A percentile compares a stretch with the other conserved stretches of the same genome.
Evolutionary conservation across 2,113 vertebrate species (phyloP).

Genomic region (Copsychus sechellarum): DNA sequence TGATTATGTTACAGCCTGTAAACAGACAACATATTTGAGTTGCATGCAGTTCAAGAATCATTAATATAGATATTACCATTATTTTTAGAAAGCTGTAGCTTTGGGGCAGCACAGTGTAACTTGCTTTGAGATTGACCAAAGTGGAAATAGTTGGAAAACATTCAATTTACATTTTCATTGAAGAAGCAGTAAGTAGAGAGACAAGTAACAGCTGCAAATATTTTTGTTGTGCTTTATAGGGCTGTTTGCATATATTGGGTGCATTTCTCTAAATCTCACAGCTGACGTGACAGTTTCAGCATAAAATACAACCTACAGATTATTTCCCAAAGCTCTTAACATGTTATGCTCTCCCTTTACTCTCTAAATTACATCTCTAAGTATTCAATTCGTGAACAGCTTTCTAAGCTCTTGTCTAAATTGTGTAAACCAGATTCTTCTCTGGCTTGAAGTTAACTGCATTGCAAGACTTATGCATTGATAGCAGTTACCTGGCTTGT

Average conservation of each 20-base stretch:
- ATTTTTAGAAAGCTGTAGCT: constrained; percentile 56
- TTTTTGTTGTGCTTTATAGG: not conserved
- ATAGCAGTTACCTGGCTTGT: not conserved
- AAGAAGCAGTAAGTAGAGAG: not conserved
- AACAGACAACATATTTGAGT: constrained; percentile 28
- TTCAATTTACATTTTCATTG: constrained; percentile 18
- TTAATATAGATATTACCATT: constrained; percentile 17
- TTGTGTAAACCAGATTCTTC: not conserved
- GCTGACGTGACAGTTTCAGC: not conserved
- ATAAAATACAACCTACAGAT: not conserved
- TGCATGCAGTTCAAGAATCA: constrained; percentile 46
- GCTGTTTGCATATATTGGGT: not conserved
- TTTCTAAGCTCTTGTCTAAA: not conserved
- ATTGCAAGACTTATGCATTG: not conserved
- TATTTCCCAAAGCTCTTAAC: not conserved
- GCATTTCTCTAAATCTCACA: not conserved
- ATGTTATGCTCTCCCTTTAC: not conserved
- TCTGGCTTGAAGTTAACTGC: not conserved
- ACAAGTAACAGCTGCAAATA: constrained; percentile 12
- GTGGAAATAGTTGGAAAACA: constrained; percentile 31
- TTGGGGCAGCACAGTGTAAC: not conserved
- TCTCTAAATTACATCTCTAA: not conserved
- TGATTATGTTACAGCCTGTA: constrained; percentile 59
- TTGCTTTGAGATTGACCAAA: not conserved
- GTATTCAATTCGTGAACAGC: not conserved